A percentile compares a stretch with the other conserved stretches of the same genome.
Evolutionary conservation across 2,113 vertebrate species (phyloP).

Genomic region (Catharus minimus): DNA sequence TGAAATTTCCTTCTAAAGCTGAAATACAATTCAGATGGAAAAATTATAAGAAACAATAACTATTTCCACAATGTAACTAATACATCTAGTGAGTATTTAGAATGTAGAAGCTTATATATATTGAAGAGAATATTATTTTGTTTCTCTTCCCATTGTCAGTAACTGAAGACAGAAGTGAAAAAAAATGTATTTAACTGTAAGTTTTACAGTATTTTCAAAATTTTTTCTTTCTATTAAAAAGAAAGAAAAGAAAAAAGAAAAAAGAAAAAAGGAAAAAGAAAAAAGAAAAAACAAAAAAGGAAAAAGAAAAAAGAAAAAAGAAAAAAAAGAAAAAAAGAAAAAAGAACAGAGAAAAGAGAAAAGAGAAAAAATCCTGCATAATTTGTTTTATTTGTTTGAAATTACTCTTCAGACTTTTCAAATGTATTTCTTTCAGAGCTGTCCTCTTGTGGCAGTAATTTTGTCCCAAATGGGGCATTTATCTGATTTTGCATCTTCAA

Average conservation of each 20-base stretch:
- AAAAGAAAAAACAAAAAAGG: too few relatives aligned
- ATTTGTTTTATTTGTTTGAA: constrained; percentile 58
- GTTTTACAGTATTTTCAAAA: neutral
- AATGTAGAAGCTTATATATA: neutral
- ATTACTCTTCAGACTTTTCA: constrained; percentile 55
- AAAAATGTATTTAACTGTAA: neutral
- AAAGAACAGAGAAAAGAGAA: too few relatives aligned
- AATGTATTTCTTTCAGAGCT: constrained; percentile 45
- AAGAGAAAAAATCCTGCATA: neutral
- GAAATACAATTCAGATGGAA: neutral
- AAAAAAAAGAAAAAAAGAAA: neutral
- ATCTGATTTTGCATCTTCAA: constrained; percentile 59
- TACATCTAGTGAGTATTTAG: neutral
- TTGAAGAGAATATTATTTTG: neutral
- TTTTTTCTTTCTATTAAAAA: neutral
- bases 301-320: neutral
- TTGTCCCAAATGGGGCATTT: constrained; percentile 62
- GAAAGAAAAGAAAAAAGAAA: too few relatives aligned
- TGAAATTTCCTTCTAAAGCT: neutral
- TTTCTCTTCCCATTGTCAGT: neutral
- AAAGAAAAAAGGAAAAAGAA: too few relatives aligned
- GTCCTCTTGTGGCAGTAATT: constrained; percentile 61
- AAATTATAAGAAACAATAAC: fast-evolving
- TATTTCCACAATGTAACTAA: neutral
- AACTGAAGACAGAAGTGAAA: neutral